Percentiles rank a stretch among this genome's conserved stretches.
Evolutionary conservation across 2,113 vertebrate genomes (phyloP).

Genomic region (Peromyscus californicus): DNA sequence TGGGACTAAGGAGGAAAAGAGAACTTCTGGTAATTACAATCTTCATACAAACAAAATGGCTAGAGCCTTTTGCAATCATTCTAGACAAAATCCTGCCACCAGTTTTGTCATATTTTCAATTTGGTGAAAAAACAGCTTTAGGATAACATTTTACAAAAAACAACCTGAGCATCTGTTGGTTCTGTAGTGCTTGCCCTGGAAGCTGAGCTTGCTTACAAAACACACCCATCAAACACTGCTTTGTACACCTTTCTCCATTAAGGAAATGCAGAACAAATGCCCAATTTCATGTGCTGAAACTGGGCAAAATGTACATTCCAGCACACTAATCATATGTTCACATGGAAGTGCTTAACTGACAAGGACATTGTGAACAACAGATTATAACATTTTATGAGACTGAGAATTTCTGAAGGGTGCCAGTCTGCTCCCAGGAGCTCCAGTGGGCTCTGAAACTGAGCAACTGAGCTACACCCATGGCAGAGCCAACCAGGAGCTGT

Average conservation of each 20-base stretch:
- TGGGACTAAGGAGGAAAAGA: neutral
- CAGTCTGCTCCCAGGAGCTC: rapidly evolving
- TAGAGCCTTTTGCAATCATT: rapidly evolving
- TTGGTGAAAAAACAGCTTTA: too few relatives aligned
- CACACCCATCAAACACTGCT: rapidly evolving
- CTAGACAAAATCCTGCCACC: rapidly evolving
- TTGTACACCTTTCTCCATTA: neutral
- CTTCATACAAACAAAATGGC: neutral
- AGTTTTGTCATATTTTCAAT: rapidly evolving
- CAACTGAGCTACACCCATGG: neutral
- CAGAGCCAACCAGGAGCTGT: too few relatives aligned
- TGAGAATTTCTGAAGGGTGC: neutral
- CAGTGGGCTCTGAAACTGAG: rapidly evolving
- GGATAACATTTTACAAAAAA: rapidly evolving
- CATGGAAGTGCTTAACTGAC: too few relatives aligned
- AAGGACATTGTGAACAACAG: neutral
- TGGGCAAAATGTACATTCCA: too few relatives aligned
- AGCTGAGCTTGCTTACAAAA: neutral
- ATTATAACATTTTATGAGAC: neutral
- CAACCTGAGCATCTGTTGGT: rapidly evolving
- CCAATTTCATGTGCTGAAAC: neutral
- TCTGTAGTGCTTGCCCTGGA: rapidly evolving
- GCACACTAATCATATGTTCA: too few relatives aligned
- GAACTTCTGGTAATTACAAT: too few relatives aligned
- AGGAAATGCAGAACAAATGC: rapidly evolving